Base-by-base conservation (phyloP, 1,140 invertebrate species). In the Goniozus legneri region DNA sequence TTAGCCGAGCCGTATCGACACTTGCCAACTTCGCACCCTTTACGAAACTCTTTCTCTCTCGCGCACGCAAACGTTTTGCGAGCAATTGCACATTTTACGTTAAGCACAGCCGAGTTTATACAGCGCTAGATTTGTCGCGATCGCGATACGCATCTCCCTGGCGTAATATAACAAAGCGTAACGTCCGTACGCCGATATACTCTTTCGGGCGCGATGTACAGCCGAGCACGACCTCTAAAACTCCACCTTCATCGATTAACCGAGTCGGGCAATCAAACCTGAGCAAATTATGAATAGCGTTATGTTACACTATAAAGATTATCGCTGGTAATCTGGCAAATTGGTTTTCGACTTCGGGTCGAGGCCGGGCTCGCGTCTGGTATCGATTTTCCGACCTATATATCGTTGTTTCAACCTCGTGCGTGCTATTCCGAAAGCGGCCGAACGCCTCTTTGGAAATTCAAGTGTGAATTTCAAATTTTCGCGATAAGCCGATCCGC, bases 401-500 rank as follows among this genome's bases (percentile, higher is more conserved):
- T 53, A 35, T 50, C 32, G 37, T 45, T 41, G 38, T 51, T 3
- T 24, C 19, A 13, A 3, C 15, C 8, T 34, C 4, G 34, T 16
- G 15, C 18, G 1, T 19, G 15, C 14, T 12, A 19, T 4, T 7
- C 19, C 2, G 15, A 19, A 52, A 58, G 52, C 54, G 46, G 49
- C 54, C 57, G 64, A 60, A 58, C 56, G 62, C 58, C 60, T 59
- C 54, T 60, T 67, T 66, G 60, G 55, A 66, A 47, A 40, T 59
- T 52, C 34, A 31, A 19, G 27, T 24, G 36, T 47, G 30, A 19
- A n/a, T 42, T 49, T 35, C 31, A 18, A 45, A 33, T 32, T 18
- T 20, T 20, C 34, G 14, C 36, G 48, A 50, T 45, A 50, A 47
- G 38, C 7, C 19, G 18, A 16, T 22, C 15, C n/a, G n/a, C n/a